Evolutionary conservation across 1,140 invertebrate species (phyloP), one percentile per base, ranked within the genome.

Genomic region (Sogatella furcifera): DNA sequence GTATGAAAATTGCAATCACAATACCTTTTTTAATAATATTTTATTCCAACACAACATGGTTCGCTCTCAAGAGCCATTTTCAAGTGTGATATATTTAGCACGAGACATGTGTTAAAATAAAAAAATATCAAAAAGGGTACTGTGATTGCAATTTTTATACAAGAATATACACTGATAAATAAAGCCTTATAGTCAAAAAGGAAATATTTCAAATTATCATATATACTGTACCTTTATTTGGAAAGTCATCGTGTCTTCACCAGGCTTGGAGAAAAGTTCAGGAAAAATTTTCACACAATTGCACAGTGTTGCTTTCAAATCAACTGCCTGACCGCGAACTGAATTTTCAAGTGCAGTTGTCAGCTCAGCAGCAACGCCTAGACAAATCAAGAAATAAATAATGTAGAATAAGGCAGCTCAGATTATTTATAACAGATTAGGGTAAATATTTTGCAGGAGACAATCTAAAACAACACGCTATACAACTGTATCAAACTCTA

Each of bases 301-400:
- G 42, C 73, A 70, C 4, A 80, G 64, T 10, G 76, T 77, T 10
- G 62, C 70, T 69, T 76, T 74, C 52, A 79, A 64, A 66, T 79
- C 73, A 3, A 83, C 76, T n/a, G 73, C 62, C 65, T 81, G 72
- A 19, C 82, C 82, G 66, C 76, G 73, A 0, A 81, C 77, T 10
- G 80, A 79, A 63, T 73, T 72, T 68, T 84, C 82, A 52, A 85
- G 66, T 19, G 79, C 76, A 52, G 74, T 73, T 0, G 83, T 78
- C 21, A 85, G 71, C 67, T 83, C 78, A 15, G 76, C 75, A 14
- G 82, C 77, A 21, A 85, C 76, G 17, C 70, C 72, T 71, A 56
- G 42, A 61, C 17, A 28, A 13, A 10, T 38, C 11, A 10, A 31
- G 13, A 14, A 31, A 22, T 5, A 19, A 22, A 54, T n/a, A 3